Base-by-base conservation (phyloP, 2,797 vertebrate genomes). In the Bovichtus diacanthus region DNA sequence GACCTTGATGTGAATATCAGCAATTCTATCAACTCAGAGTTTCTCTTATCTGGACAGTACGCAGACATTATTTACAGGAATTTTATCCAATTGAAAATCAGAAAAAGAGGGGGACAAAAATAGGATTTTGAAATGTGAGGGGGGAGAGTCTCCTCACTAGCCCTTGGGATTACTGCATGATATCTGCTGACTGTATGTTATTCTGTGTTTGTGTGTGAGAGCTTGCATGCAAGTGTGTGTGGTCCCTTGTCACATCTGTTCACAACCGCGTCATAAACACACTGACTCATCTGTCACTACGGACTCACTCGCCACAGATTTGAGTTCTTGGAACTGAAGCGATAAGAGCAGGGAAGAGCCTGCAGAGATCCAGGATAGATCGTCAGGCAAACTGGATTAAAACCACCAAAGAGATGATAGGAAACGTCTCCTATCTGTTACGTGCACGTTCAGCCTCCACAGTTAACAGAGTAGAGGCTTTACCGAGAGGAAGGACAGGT, bases 401-500 rank as follows among this genome's bases (percentile, higher is more conserved):
- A 74, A 83, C 65, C 61, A 74, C 36, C 54, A 31, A 53, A 34
- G 61, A 64, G n/a, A 55, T 25, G 38, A 49, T 10, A 70, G 39
- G n/a, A 68, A 58, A 18, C n/a, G 12, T 51, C 49, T 49, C 50
- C 44, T 18, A 51, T 60, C 44, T 58, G 55, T 36, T 41, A 11
- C 63, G 59, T 64, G 64, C n/a, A 18, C 50, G 49, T 75, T 54
- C n/a, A 38, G 21, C 25, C 54, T 58, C 13, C 46, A 3, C 25
- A 36, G n/a, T 54, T 34, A 10, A 41, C 9, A 18, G 29, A 53
- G 13, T 44, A 16, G 25, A 36, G 65, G 13, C 39, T 61, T 93
- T 90, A 99, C 98, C 96, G 90, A 93, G 43, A 99, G 94, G 88
- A 99, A 99, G 72, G 96, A 97, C 67, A 98, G 93, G 89, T 99